Percentiles rank a stretch among this genome's conserved stretches.
Evolutionary conservation across 2,797 vertebrate genomes (phyloP).

Genomic region (Coccyzus lansbergi): DNA sequence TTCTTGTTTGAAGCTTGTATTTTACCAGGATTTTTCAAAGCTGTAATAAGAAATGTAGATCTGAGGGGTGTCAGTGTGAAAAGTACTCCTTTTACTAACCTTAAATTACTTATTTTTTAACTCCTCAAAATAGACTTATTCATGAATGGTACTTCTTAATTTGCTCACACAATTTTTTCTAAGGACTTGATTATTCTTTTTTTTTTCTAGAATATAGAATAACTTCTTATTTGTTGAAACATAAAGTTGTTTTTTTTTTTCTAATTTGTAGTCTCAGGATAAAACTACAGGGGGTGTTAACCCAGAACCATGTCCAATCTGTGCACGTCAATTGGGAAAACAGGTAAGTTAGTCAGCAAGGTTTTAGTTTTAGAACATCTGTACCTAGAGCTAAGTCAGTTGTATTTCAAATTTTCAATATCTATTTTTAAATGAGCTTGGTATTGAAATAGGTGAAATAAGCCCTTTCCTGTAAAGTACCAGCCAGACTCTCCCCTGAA

Average conservation of each 20-base stretch:
- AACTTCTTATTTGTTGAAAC: neutral
- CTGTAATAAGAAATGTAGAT: neutral
- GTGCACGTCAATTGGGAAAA: constrained; percentile 91
- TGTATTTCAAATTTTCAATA: neutral
- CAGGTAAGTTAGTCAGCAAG: constrained; percentile 81
- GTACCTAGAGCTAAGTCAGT: neutral
- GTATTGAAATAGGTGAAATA: neutral
- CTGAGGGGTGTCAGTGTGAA: neutral
- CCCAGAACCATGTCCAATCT: constrained; percentile 98
- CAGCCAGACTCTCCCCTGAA: neutral
- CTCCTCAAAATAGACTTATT: neutral
- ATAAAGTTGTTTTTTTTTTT: neutral
- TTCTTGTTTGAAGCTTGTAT: neutral
- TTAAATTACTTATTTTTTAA: neutral
- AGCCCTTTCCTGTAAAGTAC: neutral
- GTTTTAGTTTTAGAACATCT: neutral
- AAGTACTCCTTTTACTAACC: neutral
- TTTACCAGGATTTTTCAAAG: neutral
- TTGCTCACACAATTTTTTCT: neutral
- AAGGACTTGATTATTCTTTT: neutral
- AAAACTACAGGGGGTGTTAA: constrained; percentile 93
- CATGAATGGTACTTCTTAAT: neutral
- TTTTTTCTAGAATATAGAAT: neutral
- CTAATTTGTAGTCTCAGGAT: constrained; percentile 89
- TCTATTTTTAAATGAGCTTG: neutral